Evolutionary conservation across 2,797 vertebrate genomes (phyloP).

Genomic region (Catamblyrhynchus diadema): DNA sequence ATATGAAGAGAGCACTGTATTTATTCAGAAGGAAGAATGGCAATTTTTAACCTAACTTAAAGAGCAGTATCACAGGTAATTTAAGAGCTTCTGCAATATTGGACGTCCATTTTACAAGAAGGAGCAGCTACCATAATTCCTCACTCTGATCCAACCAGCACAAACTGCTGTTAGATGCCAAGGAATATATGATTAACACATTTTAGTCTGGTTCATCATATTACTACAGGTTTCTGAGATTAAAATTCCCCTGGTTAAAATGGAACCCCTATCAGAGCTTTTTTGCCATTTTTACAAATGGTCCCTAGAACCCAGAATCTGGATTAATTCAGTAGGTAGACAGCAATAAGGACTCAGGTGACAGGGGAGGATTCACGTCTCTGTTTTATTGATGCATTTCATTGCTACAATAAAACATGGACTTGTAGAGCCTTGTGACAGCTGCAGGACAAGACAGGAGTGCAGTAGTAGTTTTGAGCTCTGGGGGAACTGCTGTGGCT

Average conservation of each 20-base stretch:
- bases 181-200: not conserved
- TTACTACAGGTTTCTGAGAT: not conserved
- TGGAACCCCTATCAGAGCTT: accelerated
- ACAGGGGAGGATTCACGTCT: accelerated
- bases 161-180: not conserved
- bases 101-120: not conserved
- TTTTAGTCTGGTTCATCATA: not conserved
- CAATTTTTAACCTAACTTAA: not conserved
- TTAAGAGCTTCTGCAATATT: not conserved
- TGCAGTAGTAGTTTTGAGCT: not conserved
- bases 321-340: not conserved
- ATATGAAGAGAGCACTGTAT: not conserved
- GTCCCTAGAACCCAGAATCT: not conserved
- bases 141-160: not conserved
- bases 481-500: not conserved
- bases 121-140: not conserved
- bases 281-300: not conserved
- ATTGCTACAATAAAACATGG: too few species aligned
- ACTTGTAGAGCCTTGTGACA: not conserved
- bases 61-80: not conserved
- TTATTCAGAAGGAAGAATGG: not conserved
- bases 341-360: not conserved
- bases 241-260: not conserved
- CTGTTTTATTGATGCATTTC: not conserved
- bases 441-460: not conserved